These are phyloP conservation scores for Fragum fragum DNA, from an alignment of 2,888 invertebrate genomes.

Conservation along the genomic window DNA sequence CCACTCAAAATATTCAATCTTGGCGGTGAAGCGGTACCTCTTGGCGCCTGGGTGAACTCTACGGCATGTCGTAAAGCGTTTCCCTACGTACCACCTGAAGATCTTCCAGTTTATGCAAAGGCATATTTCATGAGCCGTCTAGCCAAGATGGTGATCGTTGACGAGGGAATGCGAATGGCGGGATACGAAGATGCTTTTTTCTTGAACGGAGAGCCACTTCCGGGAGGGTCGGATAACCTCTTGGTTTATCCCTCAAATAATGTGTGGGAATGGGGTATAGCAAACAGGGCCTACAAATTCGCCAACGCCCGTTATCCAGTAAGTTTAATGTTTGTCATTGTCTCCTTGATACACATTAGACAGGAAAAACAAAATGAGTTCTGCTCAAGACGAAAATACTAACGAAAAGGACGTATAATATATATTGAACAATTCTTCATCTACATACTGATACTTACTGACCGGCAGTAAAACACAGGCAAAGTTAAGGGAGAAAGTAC, in stretches of 20 bases:
- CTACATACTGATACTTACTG: no score
- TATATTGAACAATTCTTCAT: no score
- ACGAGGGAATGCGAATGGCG: constrained; percentile 61
- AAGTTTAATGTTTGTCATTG: neutral
- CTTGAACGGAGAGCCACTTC: constrained; percentile 59
- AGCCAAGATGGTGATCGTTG: constrained; percentile 62
- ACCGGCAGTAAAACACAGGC: no score
- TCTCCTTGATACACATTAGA: no score
- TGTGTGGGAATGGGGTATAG: constrained; percentile 81
- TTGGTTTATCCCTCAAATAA: constrained; percentile 75
- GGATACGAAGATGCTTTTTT: constrained; percentile 71
- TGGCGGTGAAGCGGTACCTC: constrained; percentile 83
- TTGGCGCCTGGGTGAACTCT: constrained; percentile 79
- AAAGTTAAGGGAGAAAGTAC: no score
- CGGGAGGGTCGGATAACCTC: constrained; percentile 60
- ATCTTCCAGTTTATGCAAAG: constrained; percentile 61
- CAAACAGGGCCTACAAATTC: constrained; percentile 75
- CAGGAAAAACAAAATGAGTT: no score
- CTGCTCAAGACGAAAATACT: no score
- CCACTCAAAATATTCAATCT: constrained; percentile 79
- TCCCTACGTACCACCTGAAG: constrained; percentile 47
- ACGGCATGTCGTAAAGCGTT: constrained; percentile 74
- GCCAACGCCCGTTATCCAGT: constrained; percentile 83
- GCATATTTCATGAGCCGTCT: constrained; percentile 71
- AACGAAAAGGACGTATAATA: no score